Evolutionary conservation across 2,113 vertebrate species (phyloP), one percentile per base, ranked within the genome.

Genomic region (Benthochromis sp.): DNA sequence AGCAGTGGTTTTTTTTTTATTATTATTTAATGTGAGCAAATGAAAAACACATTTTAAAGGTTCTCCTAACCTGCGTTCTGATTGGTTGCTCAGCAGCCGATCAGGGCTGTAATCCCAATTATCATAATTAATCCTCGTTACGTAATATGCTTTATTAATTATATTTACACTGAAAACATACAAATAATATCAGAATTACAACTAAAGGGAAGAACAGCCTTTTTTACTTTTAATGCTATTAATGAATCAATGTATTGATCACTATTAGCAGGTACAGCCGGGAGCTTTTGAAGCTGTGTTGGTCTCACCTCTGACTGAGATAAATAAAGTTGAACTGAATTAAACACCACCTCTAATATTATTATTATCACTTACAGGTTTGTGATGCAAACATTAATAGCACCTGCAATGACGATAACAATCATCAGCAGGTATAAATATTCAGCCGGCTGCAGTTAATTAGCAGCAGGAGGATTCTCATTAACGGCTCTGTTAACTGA

Each of bases 41-140:
- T 71, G n/a, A 71, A 71, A 69, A 71, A 73, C 38, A 47, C 21
- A 47, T 76, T 31, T 76, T 50, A 19, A 78, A 50, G 24, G 2
- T 29, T 50, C 1, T 73, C 14, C 9, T 11, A 76, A 47, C 24
- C 43, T 50, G 43, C 7, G 3, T 19, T 83, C 5, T 76, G 82
- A 89, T 89, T 91, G 79, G 85, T 83, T 19, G 8, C 40, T 19
- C 24, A 13, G 29, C 13, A 85, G 59, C 85, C 55, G 43, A 83
- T 85, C 85, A 76, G 57, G 57, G 9, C 21, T 47, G 9, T 31
- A 24, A 47, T 24, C 27, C 43, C 24, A 47, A 19, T 29, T 29
- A 76, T 8, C 4, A 47, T 76, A 76, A 47, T 29, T 29, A 29
- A 47, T 76, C 24, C 24, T 29, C 0, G 1, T 76, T 29, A 8